phyloP scores from a whole-genome alignment of 2,888 invertebrate genomes.

The Catocala nupta region DNA sequence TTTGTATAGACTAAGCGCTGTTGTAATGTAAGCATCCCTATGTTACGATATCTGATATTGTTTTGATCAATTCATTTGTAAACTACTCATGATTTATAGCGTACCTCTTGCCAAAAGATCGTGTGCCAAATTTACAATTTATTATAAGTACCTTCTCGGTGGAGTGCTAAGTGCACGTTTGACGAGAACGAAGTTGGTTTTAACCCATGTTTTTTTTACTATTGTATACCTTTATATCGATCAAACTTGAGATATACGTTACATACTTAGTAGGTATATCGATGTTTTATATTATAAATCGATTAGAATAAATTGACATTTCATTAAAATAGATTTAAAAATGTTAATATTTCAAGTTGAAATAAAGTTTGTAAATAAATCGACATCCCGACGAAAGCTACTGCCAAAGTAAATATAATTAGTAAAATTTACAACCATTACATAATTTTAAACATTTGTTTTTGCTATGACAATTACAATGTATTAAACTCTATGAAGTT shows the following conservation, averaged over 20 bases:
- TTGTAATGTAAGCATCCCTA: conserved; percentile 41
- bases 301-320: conserved; percentile 49
- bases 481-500: conserved; percentile 24
- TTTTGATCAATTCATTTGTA: conserved; percentile 33
- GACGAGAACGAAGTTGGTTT: conserved; percentile 24
- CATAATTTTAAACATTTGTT: conserved; percentile 17
- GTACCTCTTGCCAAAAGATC: conserved; percentile 40
- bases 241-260: conserved; percentile 31
- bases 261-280: conserved; percentile 43
- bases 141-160: conserved; percentile 19
- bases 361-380: conserved; percentile 44
- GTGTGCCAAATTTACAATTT: conserved; percentile 51
- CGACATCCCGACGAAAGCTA: conserved; percentile 31
- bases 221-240: conserved; percentile 32
- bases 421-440: conserved; percentile 38
- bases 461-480: conserved; percentile 27
- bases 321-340: conserved; percentile 46
- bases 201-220: conserved; percentile 24
- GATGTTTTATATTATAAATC: conserved; percentile 56
- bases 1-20: conserved; percentile 45
- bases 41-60: conserved; percentile 26
- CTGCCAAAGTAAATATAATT: conserved; percentile 44
- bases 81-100: conserved; percentile 33
- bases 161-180: conserved; percentile 10
- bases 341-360: conserved; percentile 46